Percentiles rank a stretch among this genome's conserved stretches.
phyloP scores from a whole-genome alignment of 2,888 invertebrate genomes.

The Danaus chrysippus region DNA sequence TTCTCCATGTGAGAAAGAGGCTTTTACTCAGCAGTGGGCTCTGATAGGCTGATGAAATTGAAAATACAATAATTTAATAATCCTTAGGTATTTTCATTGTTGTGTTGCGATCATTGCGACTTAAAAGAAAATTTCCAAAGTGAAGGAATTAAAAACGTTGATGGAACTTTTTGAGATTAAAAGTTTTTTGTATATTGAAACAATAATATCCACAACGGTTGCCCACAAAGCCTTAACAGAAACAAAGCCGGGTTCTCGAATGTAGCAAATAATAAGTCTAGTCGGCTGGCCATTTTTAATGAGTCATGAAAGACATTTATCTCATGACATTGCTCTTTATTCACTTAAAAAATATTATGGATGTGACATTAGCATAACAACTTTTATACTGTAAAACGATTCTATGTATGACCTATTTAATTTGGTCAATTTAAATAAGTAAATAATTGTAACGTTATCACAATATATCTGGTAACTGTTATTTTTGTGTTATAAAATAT shows the following conservation, averaged over 20 bases:
- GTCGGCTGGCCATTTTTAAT: conserved; percentile 48
- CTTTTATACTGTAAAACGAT: not conserved
- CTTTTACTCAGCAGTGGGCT: no score
- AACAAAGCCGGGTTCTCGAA: conserved; percentile 42
- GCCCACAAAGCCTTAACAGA: conserved; percentile 32
- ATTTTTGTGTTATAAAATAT: not conserved
- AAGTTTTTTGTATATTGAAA: conserved; percentile 36
- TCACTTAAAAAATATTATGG: conserved; percentile 26
- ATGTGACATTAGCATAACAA: conserved; percentile 20
- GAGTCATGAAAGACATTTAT: conserved; percentile 55
- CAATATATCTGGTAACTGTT: no score
- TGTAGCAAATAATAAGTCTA: conserved; percentile 37
- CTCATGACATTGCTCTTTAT: conserved; percentile 36
- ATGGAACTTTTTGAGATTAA: conserved; percentile 28
- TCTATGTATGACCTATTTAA: not conserved
- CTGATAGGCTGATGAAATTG: no score
- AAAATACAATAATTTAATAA: no score
- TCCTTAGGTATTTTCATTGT: no score
- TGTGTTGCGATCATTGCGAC: no score
- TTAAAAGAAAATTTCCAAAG: no score
- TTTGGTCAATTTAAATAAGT: not conserved
- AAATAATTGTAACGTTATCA: not conserved
- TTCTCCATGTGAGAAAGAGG: no score
- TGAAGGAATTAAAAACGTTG: conserved; percentile 11
- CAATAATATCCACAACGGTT: conserved; percentile 39